Base-by-base conservation (phyloP, 2,888 invertebrate species). In the Mechanitis messenoides region DNA sequence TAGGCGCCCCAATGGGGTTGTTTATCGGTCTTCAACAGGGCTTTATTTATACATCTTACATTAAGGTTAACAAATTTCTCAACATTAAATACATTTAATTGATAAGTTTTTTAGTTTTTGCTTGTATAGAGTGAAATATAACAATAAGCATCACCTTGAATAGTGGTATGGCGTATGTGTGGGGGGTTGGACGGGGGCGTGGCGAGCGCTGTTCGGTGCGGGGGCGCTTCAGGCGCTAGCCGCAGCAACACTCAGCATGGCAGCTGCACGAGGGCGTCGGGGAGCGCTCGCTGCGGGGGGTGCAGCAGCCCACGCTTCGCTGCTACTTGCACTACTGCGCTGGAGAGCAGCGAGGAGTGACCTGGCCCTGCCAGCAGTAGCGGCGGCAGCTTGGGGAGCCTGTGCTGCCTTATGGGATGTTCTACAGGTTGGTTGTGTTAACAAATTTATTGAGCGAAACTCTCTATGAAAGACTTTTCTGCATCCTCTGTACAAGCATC, bases 401-500 rank as follows among this genome's bases (percentile, higher is more conserved):
- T 96, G 96, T 81, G 95, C 95, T 60, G 94, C 95, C 31, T 93
- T 96, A 69, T 96, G 96, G 96, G 95, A 96, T 75, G 95, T 95
- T 61, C 74, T 93, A 45, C 92, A 91, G 84, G 92, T 92, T 38
- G 12, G 4, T 42, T 42, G 6, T 11, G 9, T 5, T 20, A 33
- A 28, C 2, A 38, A 7, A 31, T 42, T 35, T 47, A 58, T 20
- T 20, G 20, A 20, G 20, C 20, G 20, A 20, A 20, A 1, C 20
- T 1, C 20, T 20, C 20, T 20, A 20, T 20, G 20, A 20, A 20
- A 20, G 20, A 20, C 20, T 20, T 20, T 20, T 20, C 20, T 20
- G 20, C 20, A 20, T 20, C 20, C 20, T 20, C 20, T 20, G 20
- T 20, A 20, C 20, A 20, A 20, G 20, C 1, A 20, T 20, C 20